Base-by-base conservation (phyloP, 2,113 vertebrate genomes). In the Phylloscopus whistleri region DNA sequence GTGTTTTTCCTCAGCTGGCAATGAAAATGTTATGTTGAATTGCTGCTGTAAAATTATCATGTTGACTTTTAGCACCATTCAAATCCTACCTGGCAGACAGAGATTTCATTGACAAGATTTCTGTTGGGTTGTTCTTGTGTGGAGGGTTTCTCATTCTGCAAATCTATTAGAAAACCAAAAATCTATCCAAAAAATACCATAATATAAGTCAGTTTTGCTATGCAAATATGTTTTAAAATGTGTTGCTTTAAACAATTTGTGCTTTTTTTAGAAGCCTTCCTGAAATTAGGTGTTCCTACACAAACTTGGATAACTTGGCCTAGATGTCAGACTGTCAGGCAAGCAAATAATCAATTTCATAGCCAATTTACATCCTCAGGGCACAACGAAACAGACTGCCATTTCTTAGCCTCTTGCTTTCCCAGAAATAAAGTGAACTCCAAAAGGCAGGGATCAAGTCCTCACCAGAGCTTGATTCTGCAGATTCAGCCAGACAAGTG, bases 251-350 rank as follows among this genome's bases (percentile, higher is more conserved):
- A 72, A 77, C 11, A 87, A 89, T 66, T 55, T 87, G 67, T 93
- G 89, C 77, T 93, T 95, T 87, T 82, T 89, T 59, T 6, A 53
- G 70, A 93, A 21, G 33, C 33, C 81, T 93, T 93, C n/a, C 58
- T 85, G 78, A 91, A 95, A 85, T 89, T 14, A 76, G 44, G 35
- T 79, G 31, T 27, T 82, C 84, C 70, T 91, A 58, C 35, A 46
- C 91, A 77, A 46, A 51, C 56, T 16, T 66, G 49, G 67, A 23
- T 58, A 82, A 64, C 66, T 44, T 33, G 46, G 19, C 37, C 37
- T 13, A n/a, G n/a, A 46, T 30, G 51, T 83, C 79, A 39, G 37
- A 63, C 60, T 64, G 35, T 51, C 60, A 41, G 63, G 74, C 30
- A 1, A 5, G 43, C 31, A 55, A 94, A 37, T 10, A 41, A 53